Percentiles rank a stretch among this genome's conserved stretches.
Conservation (phyloP, 2,797 vertebrate species). For the Champsocephalus esox region DNA sequence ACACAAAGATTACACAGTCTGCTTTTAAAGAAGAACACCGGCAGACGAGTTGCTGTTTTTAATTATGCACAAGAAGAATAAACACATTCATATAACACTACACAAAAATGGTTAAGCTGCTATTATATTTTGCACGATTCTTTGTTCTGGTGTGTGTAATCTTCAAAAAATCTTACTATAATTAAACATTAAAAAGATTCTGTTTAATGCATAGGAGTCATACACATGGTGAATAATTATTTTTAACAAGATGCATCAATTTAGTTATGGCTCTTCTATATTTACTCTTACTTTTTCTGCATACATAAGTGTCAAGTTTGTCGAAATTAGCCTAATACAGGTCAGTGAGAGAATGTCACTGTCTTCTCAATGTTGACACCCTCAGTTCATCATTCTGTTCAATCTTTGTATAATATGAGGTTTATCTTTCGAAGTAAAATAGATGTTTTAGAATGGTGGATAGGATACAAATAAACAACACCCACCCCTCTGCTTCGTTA, state of each 20-base stretch:
- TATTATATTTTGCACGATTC: neutral
- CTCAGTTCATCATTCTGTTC: too few species aligned
- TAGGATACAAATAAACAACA: too few species aligned
- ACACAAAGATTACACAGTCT: conserved; percentile 45
- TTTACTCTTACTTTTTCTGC: neutral
- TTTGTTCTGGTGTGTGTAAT: neutral
- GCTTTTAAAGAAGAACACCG: neutral
- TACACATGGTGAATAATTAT: neutral
- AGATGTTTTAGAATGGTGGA: too few species aligned
- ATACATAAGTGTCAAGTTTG: neutral
- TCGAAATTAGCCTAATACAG: too few species aligned
- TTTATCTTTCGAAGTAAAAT: too few species aligned
- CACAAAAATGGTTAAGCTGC: too few species aligned
- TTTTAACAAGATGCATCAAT: neutral
- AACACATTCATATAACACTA: neutral
- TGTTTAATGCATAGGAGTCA: neutral
- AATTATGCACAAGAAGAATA: neutral
- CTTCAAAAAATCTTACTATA: neutral
- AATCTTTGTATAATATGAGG: too few species aligned
- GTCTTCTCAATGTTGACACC: too few species aligned
- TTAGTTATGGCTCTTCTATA: neutral
- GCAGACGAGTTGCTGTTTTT: neutral
- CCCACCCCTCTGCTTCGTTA: neutral
- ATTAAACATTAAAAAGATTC: neutral
- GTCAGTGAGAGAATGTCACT: too few species aligned